Base-by-base conservation (phyloP, 2,113 vertebrate genomes). In the Mesembrinibis cayennensis region DNA sequence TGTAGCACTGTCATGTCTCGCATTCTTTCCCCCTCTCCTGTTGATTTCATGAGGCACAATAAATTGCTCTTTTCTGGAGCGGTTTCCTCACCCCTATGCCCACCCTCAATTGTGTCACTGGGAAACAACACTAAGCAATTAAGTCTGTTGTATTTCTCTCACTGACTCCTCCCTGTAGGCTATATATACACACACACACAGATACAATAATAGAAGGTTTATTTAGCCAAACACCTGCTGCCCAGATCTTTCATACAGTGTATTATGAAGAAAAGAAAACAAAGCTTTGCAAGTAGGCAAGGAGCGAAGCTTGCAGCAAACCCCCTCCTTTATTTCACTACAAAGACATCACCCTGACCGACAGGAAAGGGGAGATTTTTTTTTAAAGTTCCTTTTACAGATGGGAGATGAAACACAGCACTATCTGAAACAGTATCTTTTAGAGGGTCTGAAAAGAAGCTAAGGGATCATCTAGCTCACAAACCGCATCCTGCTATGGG, bases 161-260 rank as follows among this genome's bases (percentile, higher is more conserved):
- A 11, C 34, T 36, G 73, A 56, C 53, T 86, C 25, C 71, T 73
- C 45, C 67, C 11, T 2, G 47, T 2, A 27, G 15, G 34, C 52
- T 36, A 55, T 30, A 82, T 67, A 85, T 49, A 49, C 0, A 80
- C 21, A 89, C 22, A 61, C 13, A 58, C 3, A 63, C 6, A 77
- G 56, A 56, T 26, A 80, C 17, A 80, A 5, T 19, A 76, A 74
- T 10, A 89, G 32, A 63, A 88, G 42, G 19, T 40, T 83, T 19
- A 89, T 86, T 87, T 59, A 82, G 79, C 42, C 79, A 67, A 94
- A 90, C 82, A 96, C 85, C 92, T 87, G 93, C 67, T 92, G 79
- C 59, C 80, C 63, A 81, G 40, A 69, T n/a, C 70, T 70, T 80
- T 56, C 20, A 59, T 6, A 38, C 10, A 32, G 9, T 2, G 6